phyloP scores from a whole-genome alignment of 1,140 invertebrate genomes.

The Drosophila pseudoananassae region DNA sequence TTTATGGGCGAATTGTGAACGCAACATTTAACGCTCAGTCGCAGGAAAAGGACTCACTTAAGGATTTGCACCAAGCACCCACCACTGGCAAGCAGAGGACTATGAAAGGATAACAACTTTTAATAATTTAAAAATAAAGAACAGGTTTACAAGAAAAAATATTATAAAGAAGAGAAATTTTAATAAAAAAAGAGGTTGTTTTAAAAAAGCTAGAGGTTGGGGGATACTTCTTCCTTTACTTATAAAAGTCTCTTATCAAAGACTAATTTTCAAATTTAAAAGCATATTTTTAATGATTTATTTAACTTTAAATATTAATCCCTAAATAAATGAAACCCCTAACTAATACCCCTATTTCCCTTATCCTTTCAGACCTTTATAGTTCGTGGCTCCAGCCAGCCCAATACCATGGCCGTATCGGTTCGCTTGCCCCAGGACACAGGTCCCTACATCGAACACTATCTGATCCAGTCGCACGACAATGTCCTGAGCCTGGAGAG shows the following conservation, averaged over 20 bases:
- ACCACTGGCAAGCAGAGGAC: neutral
- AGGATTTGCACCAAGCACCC: constrained; percentile 8
- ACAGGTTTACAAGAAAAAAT: neutral
- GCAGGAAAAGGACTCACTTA: constrained; percentile 46
- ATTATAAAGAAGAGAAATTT: neutral
- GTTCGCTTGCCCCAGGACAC: constrained; percentile 93
- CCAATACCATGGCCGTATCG: constrained; percentile 96
- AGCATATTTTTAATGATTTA: no score
- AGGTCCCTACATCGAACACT: constrained; percentile 97
- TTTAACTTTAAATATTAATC: no score
- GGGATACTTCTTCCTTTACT: no score
- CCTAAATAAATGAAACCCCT: neutral
- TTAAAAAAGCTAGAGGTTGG: no score
- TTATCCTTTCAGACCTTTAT: constrained; percentile 91
- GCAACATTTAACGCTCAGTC: constrained; percentile 71
- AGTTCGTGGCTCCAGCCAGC: constrained; percentile 96
- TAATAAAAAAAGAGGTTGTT: no score
- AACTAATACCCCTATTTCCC: neutral
- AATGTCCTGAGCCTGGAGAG: constrained; percentile 94
- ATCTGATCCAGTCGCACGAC: constrained; percentile 94
- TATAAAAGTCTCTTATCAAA: no score
- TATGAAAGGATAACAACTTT: constrained; percentile 11
- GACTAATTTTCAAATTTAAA: no score
- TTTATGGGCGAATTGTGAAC: constrained; percentile 83
- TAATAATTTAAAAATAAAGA: neutral